phyloP scores from a whole-genome alignment of 2,888 invertebrate species.

The Aphodius sticticus region DNA sequence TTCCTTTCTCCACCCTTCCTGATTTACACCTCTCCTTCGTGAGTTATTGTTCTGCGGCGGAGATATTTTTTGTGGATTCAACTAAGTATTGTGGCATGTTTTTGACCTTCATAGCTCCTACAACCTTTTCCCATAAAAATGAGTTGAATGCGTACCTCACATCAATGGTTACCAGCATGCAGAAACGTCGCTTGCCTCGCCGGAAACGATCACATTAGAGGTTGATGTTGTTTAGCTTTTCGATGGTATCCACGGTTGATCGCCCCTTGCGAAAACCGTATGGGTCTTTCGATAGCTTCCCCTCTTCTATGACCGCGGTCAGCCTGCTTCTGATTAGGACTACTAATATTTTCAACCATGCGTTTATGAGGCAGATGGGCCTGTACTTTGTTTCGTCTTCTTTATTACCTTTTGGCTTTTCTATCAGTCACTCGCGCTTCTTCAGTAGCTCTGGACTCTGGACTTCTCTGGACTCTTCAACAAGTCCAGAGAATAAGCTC shows the following conservation, averaged over 20 bases:
- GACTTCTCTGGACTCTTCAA: too few relatives aligned
- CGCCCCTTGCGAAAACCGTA: conserved; percentile 44
- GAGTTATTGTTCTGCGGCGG: background rate
- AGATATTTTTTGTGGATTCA: background rate
- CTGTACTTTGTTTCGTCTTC: conserved; percentile 37
- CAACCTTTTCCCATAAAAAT: background rate
- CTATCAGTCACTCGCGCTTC: conserved; percentile 31
- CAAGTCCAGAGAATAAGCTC: too few relatives aligned
- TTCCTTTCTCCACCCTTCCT: too few relatives aligned
- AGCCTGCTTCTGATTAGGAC: conserved; percentile 44
- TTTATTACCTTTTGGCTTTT: conserved; percentile 27
- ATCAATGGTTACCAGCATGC: background rate
- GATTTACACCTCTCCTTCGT: background rate
- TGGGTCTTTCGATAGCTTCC: conserved; percentile 29
- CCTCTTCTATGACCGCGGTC: conserved; percentile 36
- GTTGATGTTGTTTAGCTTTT: background rate
- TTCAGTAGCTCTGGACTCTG: too few relatives aligned
- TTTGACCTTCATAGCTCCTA: background rate
- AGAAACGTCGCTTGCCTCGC: background rate
- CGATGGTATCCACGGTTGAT: conserved; percentile 30
- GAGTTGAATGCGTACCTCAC: background rate
- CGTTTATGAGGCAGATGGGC: conserved; percentile 46
- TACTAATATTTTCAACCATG: conserved; percentile 45
- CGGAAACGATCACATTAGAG: background rate
- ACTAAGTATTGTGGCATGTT: background rate